These are phyloP conservation scores for Gerris buenoi DNA, from an alignment of 1,140 invertebrate genomes.

Conservation along the genomic window DNA sequence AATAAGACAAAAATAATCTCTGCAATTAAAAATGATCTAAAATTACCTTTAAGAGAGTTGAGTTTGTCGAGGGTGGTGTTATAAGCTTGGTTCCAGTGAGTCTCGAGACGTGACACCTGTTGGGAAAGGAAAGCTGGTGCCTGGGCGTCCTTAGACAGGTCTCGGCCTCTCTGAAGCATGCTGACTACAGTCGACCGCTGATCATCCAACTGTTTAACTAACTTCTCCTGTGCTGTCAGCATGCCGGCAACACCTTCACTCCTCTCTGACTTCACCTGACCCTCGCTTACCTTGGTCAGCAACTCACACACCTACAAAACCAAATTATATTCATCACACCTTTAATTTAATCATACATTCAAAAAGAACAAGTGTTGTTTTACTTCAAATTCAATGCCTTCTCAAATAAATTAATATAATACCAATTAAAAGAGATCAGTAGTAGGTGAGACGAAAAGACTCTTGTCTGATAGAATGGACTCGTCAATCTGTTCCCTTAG, in stretches of 20 bases:
- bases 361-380: no score
- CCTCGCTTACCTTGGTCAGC: conserved; percentile 54
- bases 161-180: conserved; percentile 77
- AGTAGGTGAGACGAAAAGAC: no score
- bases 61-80: conserved; percentile 67
- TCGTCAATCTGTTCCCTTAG: no score
- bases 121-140: conserved; percentile 71
- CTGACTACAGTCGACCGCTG: conserved; percentile 74
- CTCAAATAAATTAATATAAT: no score
- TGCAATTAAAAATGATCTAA: no score
- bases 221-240: conserved; percentile 60
- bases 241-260: conserved; percentile 56
- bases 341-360: no score
- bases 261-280: conserved; percentile 46
- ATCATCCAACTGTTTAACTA: conserved; percentile 66
- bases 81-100: conserved; percentile 75
- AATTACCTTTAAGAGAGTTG: conserved; percentile 52
- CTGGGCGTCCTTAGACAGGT: conserved; percentile 54
- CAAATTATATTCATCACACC: no score
- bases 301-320: conserved; percentile 40
- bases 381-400: no score
- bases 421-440: no score
- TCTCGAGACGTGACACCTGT: conserved; percentile 68
- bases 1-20: no score
- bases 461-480: no score